These are phyloP conservation scores for Graptemys geographica DNA, from an alignment of 2,797 vertebrate species.

Conservation along the genomic window DNA sequence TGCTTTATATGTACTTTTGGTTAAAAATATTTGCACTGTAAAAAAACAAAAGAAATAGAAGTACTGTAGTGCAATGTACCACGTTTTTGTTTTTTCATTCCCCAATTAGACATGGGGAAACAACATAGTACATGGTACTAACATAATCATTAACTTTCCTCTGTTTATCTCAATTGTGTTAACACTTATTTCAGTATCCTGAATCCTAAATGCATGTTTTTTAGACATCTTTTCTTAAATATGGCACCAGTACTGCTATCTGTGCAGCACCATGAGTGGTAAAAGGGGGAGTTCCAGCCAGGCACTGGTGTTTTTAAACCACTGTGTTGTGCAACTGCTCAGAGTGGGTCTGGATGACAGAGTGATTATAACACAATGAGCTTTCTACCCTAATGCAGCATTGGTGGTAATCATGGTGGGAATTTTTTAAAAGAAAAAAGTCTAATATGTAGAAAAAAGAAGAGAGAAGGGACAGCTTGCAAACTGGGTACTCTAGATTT, in stretches of 20 bases:
- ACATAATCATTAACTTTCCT: not conserved
- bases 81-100: not conserved
- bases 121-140: not conserved
- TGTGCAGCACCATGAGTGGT: too few species aligned
- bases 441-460: not conserved
- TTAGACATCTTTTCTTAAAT: too few species aligned
- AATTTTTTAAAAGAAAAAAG: not conserved
- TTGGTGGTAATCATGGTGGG: not conserved
- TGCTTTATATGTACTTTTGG: too few species aligned
- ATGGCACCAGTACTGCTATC: too few species aligned
- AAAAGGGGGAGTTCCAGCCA: not conserved
- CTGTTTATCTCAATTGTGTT: not conserved
- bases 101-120: not conserved
- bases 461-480: too few species aligned
- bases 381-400: not conserved
- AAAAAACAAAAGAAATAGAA: too few species aligned
- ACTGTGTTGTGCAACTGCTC: not conserved
- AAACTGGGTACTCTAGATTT: too few species aligned
- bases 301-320: not conserved
- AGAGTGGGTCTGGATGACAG: too few species aligned
- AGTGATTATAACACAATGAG: too few species aligned
- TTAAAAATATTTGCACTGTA: too few species aligned
- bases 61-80: too few species aligned
- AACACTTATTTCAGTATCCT: fast-evolving
- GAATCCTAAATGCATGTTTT: fast-evolving